Conservation (phyloP, 2,888 invertebrate genomes). For the Argyresthia goedartella region DNA sequence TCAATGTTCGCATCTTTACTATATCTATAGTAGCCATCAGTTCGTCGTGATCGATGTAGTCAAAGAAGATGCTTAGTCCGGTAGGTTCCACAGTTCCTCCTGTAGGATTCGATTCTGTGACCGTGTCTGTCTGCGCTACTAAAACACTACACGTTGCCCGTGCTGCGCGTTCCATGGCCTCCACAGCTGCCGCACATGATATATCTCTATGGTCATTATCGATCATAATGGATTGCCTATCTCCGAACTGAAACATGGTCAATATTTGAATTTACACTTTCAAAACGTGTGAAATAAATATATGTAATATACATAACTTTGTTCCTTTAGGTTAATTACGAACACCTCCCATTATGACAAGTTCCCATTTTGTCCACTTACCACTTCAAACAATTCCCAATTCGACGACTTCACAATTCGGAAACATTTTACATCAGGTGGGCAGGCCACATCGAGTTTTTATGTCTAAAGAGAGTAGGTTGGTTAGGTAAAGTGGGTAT, state of each 20-base stretch:
- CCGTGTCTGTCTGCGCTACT: background rate
- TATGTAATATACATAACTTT: too few species aligned
- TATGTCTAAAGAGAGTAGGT: too few species aligned
- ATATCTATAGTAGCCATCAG: background rate
- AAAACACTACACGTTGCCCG: background rate
- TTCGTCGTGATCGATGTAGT: background rate
- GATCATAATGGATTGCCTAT: too few species aligned
- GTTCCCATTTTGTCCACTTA: too few species aligned
- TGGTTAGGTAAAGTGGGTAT: too few species aligned
- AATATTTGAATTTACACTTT: background rate
- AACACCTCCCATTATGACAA: too few species aligned
- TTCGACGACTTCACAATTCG: too few species aligned
- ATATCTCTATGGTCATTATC: background rate
- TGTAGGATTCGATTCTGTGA: background rate
- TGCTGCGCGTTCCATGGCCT: background rate
- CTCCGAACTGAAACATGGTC: too few species aligned
- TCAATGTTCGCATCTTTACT: background rate
- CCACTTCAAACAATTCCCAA: too few species aligned
- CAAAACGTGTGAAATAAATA: background rate
- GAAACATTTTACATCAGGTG: too few species aligned
- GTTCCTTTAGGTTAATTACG: too few species aligned
- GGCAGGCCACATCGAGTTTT: too few species aligned
- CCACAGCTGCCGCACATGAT: background rate
- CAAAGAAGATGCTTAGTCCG: background rate
- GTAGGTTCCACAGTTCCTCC: background rate